phyloP scores from a whole-genome alignment of 2,888 invertebrate genomes.

The Nomada flava region DNA sequence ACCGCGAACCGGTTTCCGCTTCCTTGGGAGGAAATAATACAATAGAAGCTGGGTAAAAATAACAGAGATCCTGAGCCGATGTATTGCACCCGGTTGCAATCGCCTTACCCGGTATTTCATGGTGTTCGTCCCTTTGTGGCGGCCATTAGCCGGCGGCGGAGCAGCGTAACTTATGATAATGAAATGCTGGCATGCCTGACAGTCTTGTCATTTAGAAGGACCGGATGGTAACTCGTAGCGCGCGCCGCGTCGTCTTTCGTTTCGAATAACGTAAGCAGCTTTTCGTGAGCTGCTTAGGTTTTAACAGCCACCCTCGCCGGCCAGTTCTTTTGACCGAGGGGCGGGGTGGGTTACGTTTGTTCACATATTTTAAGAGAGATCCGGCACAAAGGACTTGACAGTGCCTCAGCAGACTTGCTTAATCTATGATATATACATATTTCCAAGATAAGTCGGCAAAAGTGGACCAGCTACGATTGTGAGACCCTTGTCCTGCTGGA shows the following conservation, averaged over 20 bases:
- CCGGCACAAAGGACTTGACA: slow-evolving; percentile 32
- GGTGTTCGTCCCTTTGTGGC: slow-evolving; percentile 46
- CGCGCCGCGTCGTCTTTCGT: slow-evolving; percentile 48
- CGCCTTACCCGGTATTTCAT: slow-evolving; percentile 49
- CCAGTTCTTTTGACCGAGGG: slow-evolving; percentile 60
- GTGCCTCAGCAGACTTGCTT: slow-evolving; percentile 23
- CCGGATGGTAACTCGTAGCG: slow-evolving; percentile 15
- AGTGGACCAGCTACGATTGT: neutral
- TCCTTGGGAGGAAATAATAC: neutral
- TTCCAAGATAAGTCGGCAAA: slow-evolving; percentile 15
- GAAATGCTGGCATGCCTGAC: slow-evolving; percentile 60
- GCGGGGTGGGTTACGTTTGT: slow-evolving; percentile 32
- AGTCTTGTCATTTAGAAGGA: slow-evolving; percentile 62
- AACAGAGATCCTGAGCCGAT: slow-evolving; percentile 14
- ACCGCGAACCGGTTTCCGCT: neutral
- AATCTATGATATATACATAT: slow-evolving; percentile 10
- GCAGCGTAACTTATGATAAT: slow-evolving; percentile 60
- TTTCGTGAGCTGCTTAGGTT: slow-evolving; percentile 70
- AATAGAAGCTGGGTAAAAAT: slow-evolving; percentile 14
- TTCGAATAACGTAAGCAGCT: slow-evolving; percentile 71
- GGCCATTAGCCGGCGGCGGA: slow-evolving; percentile 50
- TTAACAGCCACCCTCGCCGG: slow-evolving; percentile 59
- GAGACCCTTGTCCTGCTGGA: neutral
- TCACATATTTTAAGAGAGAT: slow-evolving; percentile 2
- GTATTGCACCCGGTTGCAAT: slow-evolving; percentile 19